Base-by-base conservation (phyloP, 1,140 invertebrate genomes). In the Chrysoperla carnea region DNA sequence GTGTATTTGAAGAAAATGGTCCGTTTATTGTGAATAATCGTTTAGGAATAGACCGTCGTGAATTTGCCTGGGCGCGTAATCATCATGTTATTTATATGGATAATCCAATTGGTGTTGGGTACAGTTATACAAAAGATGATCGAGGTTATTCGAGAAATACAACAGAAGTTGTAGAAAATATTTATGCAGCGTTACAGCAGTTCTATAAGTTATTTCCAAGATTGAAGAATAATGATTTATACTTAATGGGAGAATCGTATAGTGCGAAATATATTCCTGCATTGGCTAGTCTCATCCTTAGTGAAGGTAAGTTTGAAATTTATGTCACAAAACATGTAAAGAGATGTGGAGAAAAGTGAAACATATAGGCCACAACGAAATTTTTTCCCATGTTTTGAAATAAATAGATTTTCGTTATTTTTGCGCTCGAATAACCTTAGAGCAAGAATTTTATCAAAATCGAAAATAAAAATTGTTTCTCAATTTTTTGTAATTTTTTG, bases 201-300 rank as follows among this genome's bases (percentile, higher is more conserved):
- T 81, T 86, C 49, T 84, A 84, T 52, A 60, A 73, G 42, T 52
- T 87, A 1, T 87, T 85, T 50, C 73, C 75, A 4, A 71, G 81
- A 49, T 53, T 76, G 6, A 69, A 68, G 47, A 48, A 55, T 0
- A 78, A 74, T 46, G 72, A 76, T 29, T 84, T 87, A 50, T 87
- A 73, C 62, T 72, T 90, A 0, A 80, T 80, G 2, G 88, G 87
- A 1, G 86, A 92, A 63, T 90, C 85, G 9, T 92, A 91, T 61
- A 87, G 72, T 8, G 86, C 86, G 4, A 81, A 81, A 55, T 88
- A 88, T 66, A 76, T 87, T 0, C 84, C 85, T 12, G 76, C 82
- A 0, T 56, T 86, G 9, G 73, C 74, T 1, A 73, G 83, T 54
- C 75, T 77, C n/a, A 87, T 90, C 38, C 76, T n/a, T n/a, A n/a